These are phyloP conservation scores for Chiridota heheva DNA, from an alignment of 35 echinoderm and acorn worm genomes.

Conservation along the genomic window DNA sequence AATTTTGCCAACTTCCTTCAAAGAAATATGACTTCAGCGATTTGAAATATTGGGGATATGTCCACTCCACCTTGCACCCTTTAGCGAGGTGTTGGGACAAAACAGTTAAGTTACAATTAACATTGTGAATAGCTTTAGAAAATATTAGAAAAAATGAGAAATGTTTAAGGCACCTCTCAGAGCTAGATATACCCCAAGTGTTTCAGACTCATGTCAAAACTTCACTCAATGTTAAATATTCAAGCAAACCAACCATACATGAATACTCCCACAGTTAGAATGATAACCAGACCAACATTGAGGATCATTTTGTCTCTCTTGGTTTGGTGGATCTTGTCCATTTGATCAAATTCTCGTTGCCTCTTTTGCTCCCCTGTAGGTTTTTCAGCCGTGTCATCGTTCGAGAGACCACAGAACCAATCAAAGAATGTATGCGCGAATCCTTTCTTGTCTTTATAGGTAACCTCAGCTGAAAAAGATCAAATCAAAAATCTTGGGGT, in stretches of 20 bases:
- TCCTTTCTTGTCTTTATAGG: not conserved
- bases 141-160: too few species aligned
- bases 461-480: not conserved
- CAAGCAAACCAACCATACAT: conserved; percentile 71
- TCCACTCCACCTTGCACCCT: too few species aligned
- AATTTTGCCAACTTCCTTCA: too few species aligned
- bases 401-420: conserved; percentile 91
- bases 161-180: too few species aligned
- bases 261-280: conserved; percentile 60
- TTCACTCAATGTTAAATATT: not conserved
- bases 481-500: not conserved
- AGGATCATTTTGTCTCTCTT: conserved; percentile 57
- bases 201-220: too few species aligned
- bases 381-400: conserved; percentile 11
- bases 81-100: too few species aligned
- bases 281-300: conserved; percentile 59
- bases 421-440: conserved; percentile 51
- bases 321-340: conserved; percentile 66
- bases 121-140: too few species aligned
- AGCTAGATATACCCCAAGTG: too few species aligned
- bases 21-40: too few species aligned
- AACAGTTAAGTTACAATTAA: too few species aligned
- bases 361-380: conserved; percentile 23
- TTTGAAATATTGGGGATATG: too few species aligned
- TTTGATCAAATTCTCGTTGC: conserved; percentile 30